These are phyloP conservation scores for Hirtodrosophila confusa DNA, from an alignment of 2,888 invertebrate genomes.

Conservation along the genomic window DNA sequence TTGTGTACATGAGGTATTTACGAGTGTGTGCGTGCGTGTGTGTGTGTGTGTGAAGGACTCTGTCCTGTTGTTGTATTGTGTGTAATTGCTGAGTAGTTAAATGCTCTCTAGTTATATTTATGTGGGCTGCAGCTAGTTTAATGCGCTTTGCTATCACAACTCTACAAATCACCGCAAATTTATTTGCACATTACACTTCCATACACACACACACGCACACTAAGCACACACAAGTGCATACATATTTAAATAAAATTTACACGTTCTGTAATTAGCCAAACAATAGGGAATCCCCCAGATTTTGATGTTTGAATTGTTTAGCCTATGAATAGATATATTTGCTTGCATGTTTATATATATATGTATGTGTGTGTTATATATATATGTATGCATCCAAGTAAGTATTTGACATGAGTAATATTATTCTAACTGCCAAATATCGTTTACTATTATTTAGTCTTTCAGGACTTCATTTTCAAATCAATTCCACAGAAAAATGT, in stretches of 20 bases:
- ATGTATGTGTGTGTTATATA: no score
- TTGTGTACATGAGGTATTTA: conserved; percentile 9
- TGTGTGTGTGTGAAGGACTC: not conserved
- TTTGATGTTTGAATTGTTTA: not conserved
- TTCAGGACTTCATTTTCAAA: no score
- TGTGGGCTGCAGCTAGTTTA: conserved; percentile 52
- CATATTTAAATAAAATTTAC: conserved; percentile 8
- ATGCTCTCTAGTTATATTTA: conserved; percentile 50
- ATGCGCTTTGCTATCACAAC: conserved; percentile 55
- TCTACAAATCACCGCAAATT: conserved; percentile 71
- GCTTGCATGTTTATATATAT: no score
- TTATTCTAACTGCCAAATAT: no score
- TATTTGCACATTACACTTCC: conserved; percentile 47
- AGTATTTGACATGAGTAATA: no score
- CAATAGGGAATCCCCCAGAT: conserved; percentile 16
- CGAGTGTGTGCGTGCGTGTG: no score
- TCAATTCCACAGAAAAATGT: no score
- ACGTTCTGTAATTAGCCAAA: conserved; percentile 51
- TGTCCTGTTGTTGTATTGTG: conserved; percentile 10
- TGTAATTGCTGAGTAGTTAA: conserved; percentile 60
- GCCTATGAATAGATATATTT: not conserved
- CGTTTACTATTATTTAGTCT: no score
- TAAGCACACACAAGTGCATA: not conserved
- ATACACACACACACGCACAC: conserved; percentile 6
- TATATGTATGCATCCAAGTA: not conserved